Percentiles rank a stretch among this genome's conserved stretches.
Evolutionary conservation across 1,140 invertebrate species (phyloP).

Genomic region (Macrocentrus cingulum): DNA sequence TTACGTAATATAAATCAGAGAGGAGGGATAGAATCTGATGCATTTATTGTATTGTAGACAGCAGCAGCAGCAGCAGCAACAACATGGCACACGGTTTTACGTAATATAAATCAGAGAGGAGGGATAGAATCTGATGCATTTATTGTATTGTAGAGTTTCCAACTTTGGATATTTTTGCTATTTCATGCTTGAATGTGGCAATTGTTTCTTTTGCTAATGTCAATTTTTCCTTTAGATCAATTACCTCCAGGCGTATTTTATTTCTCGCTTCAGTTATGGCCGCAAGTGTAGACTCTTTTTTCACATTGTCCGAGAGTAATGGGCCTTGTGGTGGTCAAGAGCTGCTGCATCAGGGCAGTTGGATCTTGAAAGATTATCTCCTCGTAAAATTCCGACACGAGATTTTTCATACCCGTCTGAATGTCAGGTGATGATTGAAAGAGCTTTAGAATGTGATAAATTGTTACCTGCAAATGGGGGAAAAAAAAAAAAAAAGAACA

Average conservation of each 20-base stretch:
- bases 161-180: constrained; percentile 66
- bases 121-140: no score
- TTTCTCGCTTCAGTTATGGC: constrained; percentile 79
- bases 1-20: no score
- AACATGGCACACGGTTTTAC: no score
- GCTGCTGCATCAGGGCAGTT: constrained; percentile 88
- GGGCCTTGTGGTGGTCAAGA: constrained; percentile 76
- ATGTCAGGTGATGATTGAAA: constrained; percentile 79
- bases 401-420: constrained; percentile 74
- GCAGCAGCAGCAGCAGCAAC: no score
- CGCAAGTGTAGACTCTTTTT: constrained; percentile 80
- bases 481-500: not conserved
- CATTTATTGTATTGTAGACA: no score
- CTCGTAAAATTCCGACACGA: constrained; percentile 94
- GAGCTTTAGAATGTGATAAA: constrained; percentile 94
- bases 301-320: constrained; percentile 75
- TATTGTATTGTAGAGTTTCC: constrained; percentile 39
- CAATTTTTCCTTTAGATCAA: constrained; percentile 83
- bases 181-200: constrained; percentile 83
- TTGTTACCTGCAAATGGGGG: constrained; percentile 73
- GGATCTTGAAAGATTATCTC: constrained; percentile 98
- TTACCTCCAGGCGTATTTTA: constrained; percentile 83
- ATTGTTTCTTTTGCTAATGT: constrained; percentile 89
- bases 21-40: no score
- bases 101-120: no score